These are phyloP conservation scores for Orchestes rusci DNA, from an alignment of 2,888 invertebrate species.

Conservation along the genomic window DNA sequence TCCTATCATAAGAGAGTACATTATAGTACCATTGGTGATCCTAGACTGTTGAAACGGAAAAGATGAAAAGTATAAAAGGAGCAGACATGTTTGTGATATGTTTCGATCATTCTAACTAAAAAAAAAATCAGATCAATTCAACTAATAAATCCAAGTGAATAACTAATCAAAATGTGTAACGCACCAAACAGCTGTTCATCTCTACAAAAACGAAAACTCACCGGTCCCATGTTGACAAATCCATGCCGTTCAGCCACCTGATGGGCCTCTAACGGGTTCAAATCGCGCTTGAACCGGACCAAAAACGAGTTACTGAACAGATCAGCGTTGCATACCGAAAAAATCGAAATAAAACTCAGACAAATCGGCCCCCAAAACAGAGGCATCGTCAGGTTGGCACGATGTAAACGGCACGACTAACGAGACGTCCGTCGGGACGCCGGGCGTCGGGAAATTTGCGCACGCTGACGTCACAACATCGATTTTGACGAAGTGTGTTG, in stretches of 20 bases:
- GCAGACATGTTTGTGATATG: no score
- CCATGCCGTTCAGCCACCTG: constrained; percentile 81
- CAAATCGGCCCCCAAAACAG: constrained; percentile 35
- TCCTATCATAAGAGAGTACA: no score
- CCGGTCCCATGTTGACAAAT: constrained; percentile 91
- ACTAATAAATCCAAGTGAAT: no score
- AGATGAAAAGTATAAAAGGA: no score
- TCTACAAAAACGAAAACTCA: constrained; percentile 50
- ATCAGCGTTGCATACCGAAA: constrained; percentile 31
- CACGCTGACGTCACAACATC: constrained; percentile 37
- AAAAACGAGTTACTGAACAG: constrained; percentile 95
- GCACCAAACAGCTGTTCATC: constrained; percentile 16
- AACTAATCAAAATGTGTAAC: constrained; percentile 1
- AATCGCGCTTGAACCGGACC: constrained; percentile 77
- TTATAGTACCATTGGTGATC: no score
- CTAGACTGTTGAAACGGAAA: no score
- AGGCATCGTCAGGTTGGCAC: constrained; percentile 38
- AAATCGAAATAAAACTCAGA: constrained; percentile 21
- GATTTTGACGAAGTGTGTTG: constrained; percentile 28
- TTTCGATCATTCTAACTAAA: no score
- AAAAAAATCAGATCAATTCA: no score
- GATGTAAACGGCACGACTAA: constrained; percentile 27
- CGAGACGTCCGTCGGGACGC: constrained; percentile 21
- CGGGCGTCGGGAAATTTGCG: constrained; percentile 29
- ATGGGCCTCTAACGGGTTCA: constrained; percentile 69